phyloP scores from a whole-genome alignment of 2,797 vertebrate genomes.

The Spea hammondii region DNA sequence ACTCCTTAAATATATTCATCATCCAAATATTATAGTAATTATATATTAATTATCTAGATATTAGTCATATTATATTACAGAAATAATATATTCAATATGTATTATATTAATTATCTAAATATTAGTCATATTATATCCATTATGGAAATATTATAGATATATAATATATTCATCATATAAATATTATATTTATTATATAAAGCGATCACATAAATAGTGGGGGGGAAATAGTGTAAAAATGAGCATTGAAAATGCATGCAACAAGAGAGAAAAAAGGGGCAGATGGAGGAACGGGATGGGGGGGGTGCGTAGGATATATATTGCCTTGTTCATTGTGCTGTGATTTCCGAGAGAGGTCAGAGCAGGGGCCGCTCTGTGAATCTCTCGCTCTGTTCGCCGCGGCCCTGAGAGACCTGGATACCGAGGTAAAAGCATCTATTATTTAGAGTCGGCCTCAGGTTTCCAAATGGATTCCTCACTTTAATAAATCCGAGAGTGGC shows the following conservation, averaged over 20 bases:
- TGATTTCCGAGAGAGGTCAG: slow-evolving; percentile 52
- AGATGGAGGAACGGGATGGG: slow-evolving; percentile 8
- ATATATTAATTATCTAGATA: too few species aligned
- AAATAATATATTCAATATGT: too few species aligned
- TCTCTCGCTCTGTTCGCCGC: slow-evolving; percentile 49
- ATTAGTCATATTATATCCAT: too few species aligned
- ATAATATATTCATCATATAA: too few species aligned
- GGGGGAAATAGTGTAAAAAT: slow-evolving; percentile 33
- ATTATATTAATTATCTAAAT: too few species aligned
- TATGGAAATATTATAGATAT: too few species aligned
- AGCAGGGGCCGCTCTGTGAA: slow-evolving; percentile 45
- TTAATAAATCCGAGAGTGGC: slow-evolving; percentile 48
- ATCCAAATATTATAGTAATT: too few species aligned
- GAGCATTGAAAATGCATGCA: slow-evolving; percentile 34
- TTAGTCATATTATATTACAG: too few species aligned
- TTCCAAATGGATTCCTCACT: slow-evolving; percentile 53
- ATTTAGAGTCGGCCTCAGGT: slow-evolving; percentile 49
- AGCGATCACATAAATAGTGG: slow-evolving; percentile 3
- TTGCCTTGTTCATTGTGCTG: slow-evolving; percentile 49
- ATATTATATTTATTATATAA: too few species aligned
- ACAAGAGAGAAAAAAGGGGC: slow-evolving; percentile 21
- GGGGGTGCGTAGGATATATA: slow-evolving; percentile 20
- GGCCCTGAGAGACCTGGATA: slow-evolving; percentile 52
- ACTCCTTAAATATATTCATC: too few species aligned
- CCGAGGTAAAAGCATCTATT: slow-evolving; percentile 54